Percentiles rank a stretch among this genome's conserved stretches.
These are phyloP conservation scores for Chionodraco myersi DNA, from an alignment of 2,113 vertebrate genomes.

Conservation along the genomic window DNA sequence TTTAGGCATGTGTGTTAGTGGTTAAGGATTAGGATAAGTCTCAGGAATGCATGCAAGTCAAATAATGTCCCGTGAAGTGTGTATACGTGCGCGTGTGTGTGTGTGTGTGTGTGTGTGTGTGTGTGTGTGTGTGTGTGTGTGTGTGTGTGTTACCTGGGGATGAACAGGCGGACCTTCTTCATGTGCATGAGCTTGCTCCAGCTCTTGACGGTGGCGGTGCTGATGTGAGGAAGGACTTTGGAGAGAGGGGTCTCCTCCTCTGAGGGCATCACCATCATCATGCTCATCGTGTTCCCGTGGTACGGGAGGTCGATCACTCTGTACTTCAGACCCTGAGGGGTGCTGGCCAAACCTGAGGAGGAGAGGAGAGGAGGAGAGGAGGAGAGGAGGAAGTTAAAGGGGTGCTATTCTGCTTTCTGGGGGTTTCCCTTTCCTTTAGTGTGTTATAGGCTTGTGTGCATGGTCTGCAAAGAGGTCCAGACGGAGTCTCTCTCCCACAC, in stretches of 20 bases:
- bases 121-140: not conserved
- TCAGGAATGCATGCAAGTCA: no score
- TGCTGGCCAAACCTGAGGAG: conserved; percentile 87
- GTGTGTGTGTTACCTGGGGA: conserved; percentile 89
- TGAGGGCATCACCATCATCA: conserved; percentile 90
- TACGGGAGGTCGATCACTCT: conserved; percentile 94
- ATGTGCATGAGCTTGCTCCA: conserved; percentile 89
- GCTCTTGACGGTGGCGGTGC: conserved; percentile 89
- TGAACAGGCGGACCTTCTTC: conserved; percentile 89
- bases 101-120: not conserved
- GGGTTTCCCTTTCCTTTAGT: no score
- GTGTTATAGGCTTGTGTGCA: no score
- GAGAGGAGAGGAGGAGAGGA: not conserved
- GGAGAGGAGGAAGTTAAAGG: no score
- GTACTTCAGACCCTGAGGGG: conserved; percentile 89
- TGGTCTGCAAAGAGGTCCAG: no score
- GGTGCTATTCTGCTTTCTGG: not conserved
- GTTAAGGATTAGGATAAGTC: no score
- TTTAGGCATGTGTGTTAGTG: no score
- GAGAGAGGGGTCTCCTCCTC: conserved; percentile 87
- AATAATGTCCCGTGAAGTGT: no score
- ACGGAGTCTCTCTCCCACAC: no score
- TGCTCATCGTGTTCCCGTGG: conserved; percentile 91
- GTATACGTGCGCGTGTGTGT: not conserved
- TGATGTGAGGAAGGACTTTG: conserved; percentile 91